Base-by-base conservation (phyloP, 2,797 vertebrate genomes). In the Oreochromis mossambicus region DNA sequence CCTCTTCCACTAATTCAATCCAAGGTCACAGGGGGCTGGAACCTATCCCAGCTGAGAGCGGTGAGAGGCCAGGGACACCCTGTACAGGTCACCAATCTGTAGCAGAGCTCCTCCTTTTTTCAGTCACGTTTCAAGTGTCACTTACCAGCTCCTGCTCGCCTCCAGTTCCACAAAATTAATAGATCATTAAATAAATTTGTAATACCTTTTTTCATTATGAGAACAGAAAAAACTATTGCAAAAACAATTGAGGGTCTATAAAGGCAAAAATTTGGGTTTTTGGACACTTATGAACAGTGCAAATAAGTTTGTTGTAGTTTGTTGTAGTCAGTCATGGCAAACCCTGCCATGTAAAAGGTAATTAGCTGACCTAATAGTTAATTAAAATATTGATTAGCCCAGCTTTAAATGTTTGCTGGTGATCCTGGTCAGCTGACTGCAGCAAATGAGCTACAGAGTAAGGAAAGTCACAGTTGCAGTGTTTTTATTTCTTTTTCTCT, bases 311-410 rank as follows among this genome's bases (percentile, higher is more conserved):
- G 26, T 26, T 26, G 26, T 26, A 43, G 21, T 29, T 32, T 75
- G 46, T n/a, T 50, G 46, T 8, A 13, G 3, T 32, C 43, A 50
- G 68, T 19, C 43, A 70, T 26, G 38, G n/a, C 55, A n/a, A 43
- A 66, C 43, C 8, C 32, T 81, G 26, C 56, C 78, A 51, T 76
- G 41, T 73, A 26, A 58, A 46, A 77, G 24, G 75, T 36, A 54
- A 78, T 79, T 32, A 81, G 61, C 24, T 52, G 24, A 50, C 32
- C 26, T 46, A 54, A 19, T 48, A 43, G 26, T 78, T 21, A 41
- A 56, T 36, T 75, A n/a, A 75, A 68, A 50, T 56, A 87, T 79
- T 34, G 68, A 89, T 80, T 63, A 41, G 32, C 46, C 21, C 8
- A 6, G 79, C 56, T 79, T 61, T 76, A 76, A 50, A 68, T 24